phyloP scores from a whole-genome alignment of 2,797 vertebrate species.

The Sus cebifrons region DNA sequence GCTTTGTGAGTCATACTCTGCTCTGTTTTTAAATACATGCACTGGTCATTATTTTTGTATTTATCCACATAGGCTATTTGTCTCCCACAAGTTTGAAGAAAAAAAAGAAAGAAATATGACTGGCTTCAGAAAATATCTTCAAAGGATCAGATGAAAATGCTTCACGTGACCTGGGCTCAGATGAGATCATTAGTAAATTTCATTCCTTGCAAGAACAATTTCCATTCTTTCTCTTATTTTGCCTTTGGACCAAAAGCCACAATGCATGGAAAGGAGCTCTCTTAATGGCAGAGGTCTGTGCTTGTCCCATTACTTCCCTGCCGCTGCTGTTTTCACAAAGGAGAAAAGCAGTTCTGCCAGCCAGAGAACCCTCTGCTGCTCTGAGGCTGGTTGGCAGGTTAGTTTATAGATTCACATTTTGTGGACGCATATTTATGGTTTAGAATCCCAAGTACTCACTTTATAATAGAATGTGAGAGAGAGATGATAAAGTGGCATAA shows the following conservation, averaged over 20 bases:
- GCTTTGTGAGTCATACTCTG: not conserved
- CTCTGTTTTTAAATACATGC: not conserved
- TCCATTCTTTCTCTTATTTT: slow-evolving; percentile 53
- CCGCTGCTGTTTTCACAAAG: not conserved
- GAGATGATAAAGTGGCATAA: slow-evolving; percentile 80
- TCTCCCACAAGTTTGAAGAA: not conserved
- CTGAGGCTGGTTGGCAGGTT: slow-evolving; percentile 74
- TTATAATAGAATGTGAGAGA: slow-evolving; percentile 82
- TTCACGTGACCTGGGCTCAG: not conserved
- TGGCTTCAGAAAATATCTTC: slow-evolving; percentile 42
- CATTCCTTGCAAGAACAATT: not conserved
- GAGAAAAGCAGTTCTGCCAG: not conserved
- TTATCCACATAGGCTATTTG: not conserved
- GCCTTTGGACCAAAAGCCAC: slow-evolving; percentile 26
- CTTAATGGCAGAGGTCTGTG: slow-evolving; percentile 19
- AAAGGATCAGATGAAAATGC: slow-evolving; percentile 34
- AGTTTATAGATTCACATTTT: slow-evolving; percentile 80
- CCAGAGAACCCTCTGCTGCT: slow-evolving; percentile 33
- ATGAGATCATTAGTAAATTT: not conserved
- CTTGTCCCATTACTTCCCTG: not conserved
- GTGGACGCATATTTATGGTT: slow-evolving; percentile 79
- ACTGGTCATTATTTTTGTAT: not conserved
- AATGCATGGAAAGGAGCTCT: not conserved
- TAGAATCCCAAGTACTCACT: slow-evolving; percentile 76
- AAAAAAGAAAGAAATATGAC: not conserved